Conservation (phyloP, 2,797 vertebrate genomes). For the Sitta carolinensis region DNA sequence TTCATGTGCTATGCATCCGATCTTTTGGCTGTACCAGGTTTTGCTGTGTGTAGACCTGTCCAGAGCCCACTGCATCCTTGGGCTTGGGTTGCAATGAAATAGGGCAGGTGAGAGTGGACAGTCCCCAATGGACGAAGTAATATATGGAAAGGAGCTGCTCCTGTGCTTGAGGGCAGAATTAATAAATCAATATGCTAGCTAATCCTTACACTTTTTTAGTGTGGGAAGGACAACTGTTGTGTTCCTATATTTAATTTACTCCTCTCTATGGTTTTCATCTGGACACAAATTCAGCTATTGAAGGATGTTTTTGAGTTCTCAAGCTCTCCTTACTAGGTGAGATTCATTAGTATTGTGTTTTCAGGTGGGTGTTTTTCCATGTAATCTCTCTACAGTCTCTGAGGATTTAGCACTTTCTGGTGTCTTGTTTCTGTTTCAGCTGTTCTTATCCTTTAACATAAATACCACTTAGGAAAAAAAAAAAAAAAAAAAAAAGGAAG, state of each 20-base stretch:
- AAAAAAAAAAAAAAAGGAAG: background rate
- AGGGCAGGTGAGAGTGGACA: background rate
- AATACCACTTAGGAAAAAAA: background rate
- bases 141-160: background rate
- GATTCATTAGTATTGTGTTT: background rate
- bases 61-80: background rate
- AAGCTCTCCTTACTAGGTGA: background rate
- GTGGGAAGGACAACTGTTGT: background rate
- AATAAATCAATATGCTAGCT: background rate
- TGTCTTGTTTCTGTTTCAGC: background rate
- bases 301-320: background rate
- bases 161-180: background rate
- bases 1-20: background rate
- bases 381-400: background rate
- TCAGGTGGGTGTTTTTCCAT: background rate
- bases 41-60: background rate
- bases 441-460: constrained; percentile 22
- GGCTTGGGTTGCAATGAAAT: background rate
- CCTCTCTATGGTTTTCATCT: background rate
- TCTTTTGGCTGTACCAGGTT: background rate
- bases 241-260: background rate
- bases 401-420: background rate
- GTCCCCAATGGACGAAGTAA: background rate
- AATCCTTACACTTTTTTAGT: background rate
- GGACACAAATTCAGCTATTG: background rate